Percentiles rank a stretch among this genome's conserved stretches.
Evolutionary conservation across 2,797 vertebrate species (phyloP).

Genomic region (Halcyon chelicuti): DNA sequence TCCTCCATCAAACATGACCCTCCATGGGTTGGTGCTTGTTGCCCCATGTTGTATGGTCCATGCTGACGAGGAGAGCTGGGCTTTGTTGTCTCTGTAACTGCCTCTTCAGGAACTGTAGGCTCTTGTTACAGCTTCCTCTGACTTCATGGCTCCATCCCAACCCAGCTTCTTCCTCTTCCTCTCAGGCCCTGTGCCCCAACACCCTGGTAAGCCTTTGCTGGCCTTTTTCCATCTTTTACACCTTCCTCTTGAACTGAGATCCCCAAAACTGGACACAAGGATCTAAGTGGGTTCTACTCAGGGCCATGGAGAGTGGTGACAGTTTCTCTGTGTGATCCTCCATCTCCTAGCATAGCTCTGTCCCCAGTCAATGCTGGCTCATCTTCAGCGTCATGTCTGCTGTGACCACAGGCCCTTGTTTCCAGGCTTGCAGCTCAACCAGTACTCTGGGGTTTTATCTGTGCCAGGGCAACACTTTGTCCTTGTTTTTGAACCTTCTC

Average conservation of each 20-base stretch:
- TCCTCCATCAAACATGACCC: neutral
- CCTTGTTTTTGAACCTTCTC: neutral
- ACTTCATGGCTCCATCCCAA: neutral
- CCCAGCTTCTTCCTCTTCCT: neutral
- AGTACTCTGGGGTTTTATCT: neutral
- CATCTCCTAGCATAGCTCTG: neutral
- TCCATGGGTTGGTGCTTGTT: accelerated
- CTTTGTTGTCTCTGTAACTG: neutral
- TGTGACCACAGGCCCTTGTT: neutral
- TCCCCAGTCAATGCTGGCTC: neutral
- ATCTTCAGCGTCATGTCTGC: neutral
- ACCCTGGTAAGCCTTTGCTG: neutral
- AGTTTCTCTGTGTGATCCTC: neutral
- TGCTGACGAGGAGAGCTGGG: neutral
- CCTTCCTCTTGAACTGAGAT: neutral
- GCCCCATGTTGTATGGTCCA: neutral
- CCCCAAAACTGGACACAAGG: neutral
- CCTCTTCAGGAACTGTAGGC: neutral
- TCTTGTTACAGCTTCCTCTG: neutral
- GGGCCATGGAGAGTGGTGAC: neutral
- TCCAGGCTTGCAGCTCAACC: neutral
- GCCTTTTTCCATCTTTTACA: neutral
- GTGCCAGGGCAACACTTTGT: neutral
- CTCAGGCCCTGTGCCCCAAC: neutral
- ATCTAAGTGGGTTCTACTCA: neutral